Conservation (phyloP, 2,888 invertebrate species). For the Diplolepis rosae region DNA sequence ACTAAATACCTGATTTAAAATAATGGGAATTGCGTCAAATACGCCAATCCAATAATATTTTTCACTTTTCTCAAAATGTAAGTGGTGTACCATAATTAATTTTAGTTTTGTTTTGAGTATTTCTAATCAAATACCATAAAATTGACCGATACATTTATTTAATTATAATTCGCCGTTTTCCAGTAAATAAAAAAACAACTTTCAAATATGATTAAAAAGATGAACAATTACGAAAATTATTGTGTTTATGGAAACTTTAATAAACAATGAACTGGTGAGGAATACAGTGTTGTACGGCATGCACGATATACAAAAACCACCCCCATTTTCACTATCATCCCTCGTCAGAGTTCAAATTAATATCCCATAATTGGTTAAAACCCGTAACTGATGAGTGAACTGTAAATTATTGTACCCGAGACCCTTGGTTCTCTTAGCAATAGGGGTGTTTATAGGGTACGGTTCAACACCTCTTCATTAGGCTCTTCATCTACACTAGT, state of each 20-base stretch:
- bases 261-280: background rate
- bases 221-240: background rate
- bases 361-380: conserved; percentile 72
- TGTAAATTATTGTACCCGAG: conserved; percentile 69
- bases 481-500: conserved; percentile 60
- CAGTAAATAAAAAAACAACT: too few species aligned
- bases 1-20: too few species aligned
- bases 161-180: too few species aligned
- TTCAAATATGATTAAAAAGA: too few species aligned
- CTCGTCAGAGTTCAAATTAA: conserved; percentile 53
- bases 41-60: too few species aligned
- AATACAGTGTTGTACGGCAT: conserved; percentile 28
- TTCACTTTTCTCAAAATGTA: too few species aligned
- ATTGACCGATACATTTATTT: too few species aligned
- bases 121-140: too few species aligned
- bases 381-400: conserved; percentile 72
- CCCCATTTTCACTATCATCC: conserved; percentile 32
- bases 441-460: conserved; percentile 68
- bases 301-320: conserved; percentile 45
- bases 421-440: conserved; percentile 62
- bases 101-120: too few species aligned
- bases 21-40: too few species aligned
- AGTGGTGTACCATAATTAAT: too few species aligned
- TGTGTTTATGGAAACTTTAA: background rate
- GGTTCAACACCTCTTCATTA: conserved; percentile 73